Evolutionary conservation across 2,797 vertebrate genomes (phyloP).

Genomic region (Sandelia bainsii): DNA sequence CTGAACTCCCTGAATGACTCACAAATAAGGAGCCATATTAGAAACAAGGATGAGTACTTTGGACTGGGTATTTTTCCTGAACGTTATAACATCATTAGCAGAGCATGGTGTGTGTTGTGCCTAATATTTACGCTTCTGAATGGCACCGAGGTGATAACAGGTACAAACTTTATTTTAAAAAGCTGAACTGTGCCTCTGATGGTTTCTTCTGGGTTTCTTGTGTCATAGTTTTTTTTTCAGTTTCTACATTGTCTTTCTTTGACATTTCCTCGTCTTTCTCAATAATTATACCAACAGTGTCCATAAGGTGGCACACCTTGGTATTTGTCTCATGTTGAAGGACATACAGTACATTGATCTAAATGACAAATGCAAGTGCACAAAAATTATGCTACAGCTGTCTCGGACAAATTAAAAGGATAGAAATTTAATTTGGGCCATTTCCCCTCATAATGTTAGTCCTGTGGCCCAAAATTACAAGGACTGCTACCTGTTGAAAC

Average conservation of each 20-base stretch:
- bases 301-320: conserved; percentile 69
- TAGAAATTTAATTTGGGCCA: neutral
- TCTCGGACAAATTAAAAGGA: conserved; percentile 1
- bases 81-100: conserved; percentile 42
- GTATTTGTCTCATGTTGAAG: conserved; percentile 27
- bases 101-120: conserved; percentile 60
- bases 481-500: conserved; percentile 12
- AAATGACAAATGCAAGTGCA: conserved; percentile 8
- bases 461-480: neutral
- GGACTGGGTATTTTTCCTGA: conserved; percentile 30
- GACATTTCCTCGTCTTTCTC: conserved; percentile 9
- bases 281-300: conserved; percentile 43
- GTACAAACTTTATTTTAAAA: conserved; percentile 33
- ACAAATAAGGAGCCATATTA: conserved; percentile 27
- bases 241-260: neutral
- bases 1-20: conserved; percentile 43
- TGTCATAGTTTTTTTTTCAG: neutral
- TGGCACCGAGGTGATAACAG: conserved; percentile 45
- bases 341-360: neutral
- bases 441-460: neutral
- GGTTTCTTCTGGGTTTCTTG: conserved; percentile 40
- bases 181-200: conserved; percentile 24
- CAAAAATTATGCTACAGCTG: conserved; percentile 6
- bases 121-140: conserved; percentile 70
- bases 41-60: conserved; percentile 15